phyloP scores from a whole-genome alignment of 2,113 vertebrate species.

The Petroica traversi region DNA sequence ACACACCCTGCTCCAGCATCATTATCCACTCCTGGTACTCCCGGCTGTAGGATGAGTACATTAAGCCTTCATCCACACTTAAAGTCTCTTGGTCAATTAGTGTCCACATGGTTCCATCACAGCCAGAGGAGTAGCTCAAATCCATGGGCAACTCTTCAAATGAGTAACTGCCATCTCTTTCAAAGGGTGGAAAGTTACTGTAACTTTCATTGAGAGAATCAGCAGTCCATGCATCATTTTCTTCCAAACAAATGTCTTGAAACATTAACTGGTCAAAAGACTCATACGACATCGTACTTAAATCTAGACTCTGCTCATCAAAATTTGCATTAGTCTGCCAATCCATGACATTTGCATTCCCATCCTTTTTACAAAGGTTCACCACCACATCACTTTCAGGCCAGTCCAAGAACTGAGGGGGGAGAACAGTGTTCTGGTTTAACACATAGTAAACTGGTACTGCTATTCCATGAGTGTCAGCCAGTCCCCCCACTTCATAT shows the following conservation, averaged over 20 bases:
- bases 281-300: constrained; percentile 57
- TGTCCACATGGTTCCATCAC: constrained; percentile 58
- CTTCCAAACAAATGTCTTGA: constrained; percentile 82
- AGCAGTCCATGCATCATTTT: constrained; percentile 74
- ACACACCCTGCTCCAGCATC: constrained; percentile 88
- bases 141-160: constrained; percentile 78
- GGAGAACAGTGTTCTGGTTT: constrained; percentile 58
- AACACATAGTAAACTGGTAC: constrained; percentile 60
- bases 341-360: constrained; percentile 67
- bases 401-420: constrained; percentile 46
- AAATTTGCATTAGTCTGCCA: constrained; percentile 74
- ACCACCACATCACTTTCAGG: constrained; percentile 59
- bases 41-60: constrained; percentile 79
- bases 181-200: constrained; percentile 63
- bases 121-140: constrained; percentile 73
- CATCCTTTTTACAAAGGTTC: constrained; percentile 77
- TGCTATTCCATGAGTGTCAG: background rate
- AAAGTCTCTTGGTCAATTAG: constrained; percentile 65
- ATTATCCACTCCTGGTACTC: constrained; percentile 92
- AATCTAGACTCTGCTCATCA: constrained; percentile 71
- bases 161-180: constrained; percentile 48
- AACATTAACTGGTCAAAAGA: constrained; percentile 76
- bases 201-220: constrained; percentile 74
- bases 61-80: constrained; percentile 73
- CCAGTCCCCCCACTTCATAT: constrained; percentile 37